phyloP scores from a whole-genome alignment of 2,113 vertebrate genomes.

The Puffinus mauretanicus region DNA sequence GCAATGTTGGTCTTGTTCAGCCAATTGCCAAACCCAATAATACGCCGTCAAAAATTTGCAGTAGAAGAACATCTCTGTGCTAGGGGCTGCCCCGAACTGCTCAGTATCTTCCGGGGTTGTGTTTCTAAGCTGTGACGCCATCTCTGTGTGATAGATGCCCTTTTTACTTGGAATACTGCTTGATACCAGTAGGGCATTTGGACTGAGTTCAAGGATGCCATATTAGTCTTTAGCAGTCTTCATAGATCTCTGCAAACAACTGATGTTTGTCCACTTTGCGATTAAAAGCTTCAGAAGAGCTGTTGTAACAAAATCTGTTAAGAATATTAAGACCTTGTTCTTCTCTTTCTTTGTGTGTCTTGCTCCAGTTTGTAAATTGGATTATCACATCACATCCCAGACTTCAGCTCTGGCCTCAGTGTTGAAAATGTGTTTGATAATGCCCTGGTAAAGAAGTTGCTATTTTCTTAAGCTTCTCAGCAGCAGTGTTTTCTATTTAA shows the following conservation, averaged over 20 bases:
- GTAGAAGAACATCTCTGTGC: background rate
- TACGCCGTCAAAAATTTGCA: accelerated
- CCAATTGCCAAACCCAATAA: background rate
- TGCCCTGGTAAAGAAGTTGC: background rate
- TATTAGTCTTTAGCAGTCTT: background rate
- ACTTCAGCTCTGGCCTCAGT: background rate
- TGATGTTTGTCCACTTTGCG: background rate
- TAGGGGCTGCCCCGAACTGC: background rate
- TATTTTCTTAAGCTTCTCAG: background rate
- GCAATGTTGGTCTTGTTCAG: background rate
- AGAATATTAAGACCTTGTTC: background rate
- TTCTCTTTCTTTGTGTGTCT: background rate
- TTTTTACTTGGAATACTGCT: background rate
- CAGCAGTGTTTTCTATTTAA: background rate
- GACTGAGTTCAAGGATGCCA: background rate
- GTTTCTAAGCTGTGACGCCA: background rate
- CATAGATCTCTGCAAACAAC: background rate
- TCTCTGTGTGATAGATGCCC: accelerated
- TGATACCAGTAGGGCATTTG: background rate
- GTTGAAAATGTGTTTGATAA: background rate
- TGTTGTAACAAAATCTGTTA: background rate
- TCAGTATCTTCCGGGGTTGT: background rate
- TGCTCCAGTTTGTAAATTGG: constrained; percentile 41
- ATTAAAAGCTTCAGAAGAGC: background rate
- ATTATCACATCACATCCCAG: constrained; percentile 20